These are phyloP conservation scores for Nasalis larvatus DNA, from an alignment of 2,113 vertebrate genomes.

Conservation along the genomic window DNA sequence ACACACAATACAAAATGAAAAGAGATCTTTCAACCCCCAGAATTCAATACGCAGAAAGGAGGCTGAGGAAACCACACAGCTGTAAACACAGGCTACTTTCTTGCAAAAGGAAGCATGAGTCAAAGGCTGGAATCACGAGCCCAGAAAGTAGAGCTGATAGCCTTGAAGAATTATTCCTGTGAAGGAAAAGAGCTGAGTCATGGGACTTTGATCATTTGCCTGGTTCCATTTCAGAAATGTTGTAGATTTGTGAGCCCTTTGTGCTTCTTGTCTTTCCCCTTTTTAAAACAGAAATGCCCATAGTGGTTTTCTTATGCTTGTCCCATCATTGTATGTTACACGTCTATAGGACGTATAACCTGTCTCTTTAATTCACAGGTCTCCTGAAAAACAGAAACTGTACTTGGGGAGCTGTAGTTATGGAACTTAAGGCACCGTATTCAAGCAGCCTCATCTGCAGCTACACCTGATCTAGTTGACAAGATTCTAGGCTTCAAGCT, in stretches of 20 bases:
- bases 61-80: background rate
- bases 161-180: background rate
- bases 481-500: background rate
- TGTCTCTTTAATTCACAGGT: background rate
- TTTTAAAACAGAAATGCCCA: background rate
- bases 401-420: background rate
- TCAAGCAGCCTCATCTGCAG: background rate
- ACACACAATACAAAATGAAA: background rate
- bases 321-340: background rate
- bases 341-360: background rate
- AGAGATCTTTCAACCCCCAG: background rate
- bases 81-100: background rate
- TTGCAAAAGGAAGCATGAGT: background rate
- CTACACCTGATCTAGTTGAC: background rate
- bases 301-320: background rate
- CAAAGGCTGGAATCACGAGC: background rate
- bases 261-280: background rate
- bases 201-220: background rate
- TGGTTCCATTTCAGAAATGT: background rate
- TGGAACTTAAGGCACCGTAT: background rate
- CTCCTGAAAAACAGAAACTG: background rate
- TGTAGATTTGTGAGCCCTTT: background rate
- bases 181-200: background rate
- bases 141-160: background rate
- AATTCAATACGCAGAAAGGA: background rate